Percentiles rank a stretch among this genome's conserved stretches.
These are phyloP conservation scores for Barnardius zonarius DNA, from an alignment of 2,113 vertebrate species.

Conservation along the genomic window DNA sequence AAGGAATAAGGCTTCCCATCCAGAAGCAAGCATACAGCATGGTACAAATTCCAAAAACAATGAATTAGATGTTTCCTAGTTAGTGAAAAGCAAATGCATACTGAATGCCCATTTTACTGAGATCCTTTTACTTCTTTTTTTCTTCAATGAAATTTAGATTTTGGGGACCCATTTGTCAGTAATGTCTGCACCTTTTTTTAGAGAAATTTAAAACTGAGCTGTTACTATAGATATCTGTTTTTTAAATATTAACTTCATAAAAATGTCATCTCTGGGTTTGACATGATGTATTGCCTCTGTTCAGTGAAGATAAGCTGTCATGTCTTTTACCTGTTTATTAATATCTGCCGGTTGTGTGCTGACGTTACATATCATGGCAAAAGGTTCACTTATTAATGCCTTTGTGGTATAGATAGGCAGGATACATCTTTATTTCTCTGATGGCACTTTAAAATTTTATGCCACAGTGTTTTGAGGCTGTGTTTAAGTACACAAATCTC, in stretches of 20 bases:
- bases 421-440: not conserved
- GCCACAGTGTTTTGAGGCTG: not conserved
- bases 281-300: conserved; percentile 30
- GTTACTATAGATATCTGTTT: not conserved
- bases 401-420: not conserved
- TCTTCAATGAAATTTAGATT: not conserved
- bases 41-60: conserved; percentile 52
- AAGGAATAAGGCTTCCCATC: conserved; percentile 65
- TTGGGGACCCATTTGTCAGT: not conserved
- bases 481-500: not conserved
- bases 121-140: not conserved
- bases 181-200: not conserved
- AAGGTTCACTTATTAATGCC: not conserved
- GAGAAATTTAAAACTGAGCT: not conserved
- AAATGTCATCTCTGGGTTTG: not conserved
- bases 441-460: not conserved
- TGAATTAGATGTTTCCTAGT: conserved; percentile 61
- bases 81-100: conserved; percentile 20
- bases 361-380: not conserved
- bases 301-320: not conserved
- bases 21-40: conserved; percentile 48
- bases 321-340: conserved; percentile 15
- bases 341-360: not conserved
- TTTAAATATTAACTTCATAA: conserved; percentile 50
- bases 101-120: not conserved